A percentile compares a stretch with the other conserved stretches of the same genome.
Evolutionary conservation across 2,113 vertebrate species (phyloP).

Genomic region (Octodon degus): DNA sequence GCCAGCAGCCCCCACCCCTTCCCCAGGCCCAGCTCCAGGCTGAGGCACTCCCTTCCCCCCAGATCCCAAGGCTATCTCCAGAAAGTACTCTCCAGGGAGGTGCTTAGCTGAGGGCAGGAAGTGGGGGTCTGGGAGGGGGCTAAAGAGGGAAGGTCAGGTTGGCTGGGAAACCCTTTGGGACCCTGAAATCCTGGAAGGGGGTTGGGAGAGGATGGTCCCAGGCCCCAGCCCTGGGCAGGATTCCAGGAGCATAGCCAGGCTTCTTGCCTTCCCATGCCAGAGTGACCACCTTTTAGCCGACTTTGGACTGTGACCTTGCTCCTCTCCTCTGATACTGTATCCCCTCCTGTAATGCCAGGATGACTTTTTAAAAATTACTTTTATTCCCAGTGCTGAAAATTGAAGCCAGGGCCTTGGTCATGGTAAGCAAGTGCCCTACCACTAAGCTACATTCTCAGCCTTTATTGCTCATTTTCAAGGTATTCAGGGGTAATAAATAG

Average conservation of each 20-base stretch:
- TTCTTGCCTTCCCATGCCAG: too few species aligned
- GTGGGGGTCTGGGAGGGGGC: neutral
- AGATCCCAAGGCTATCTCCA: neutral
- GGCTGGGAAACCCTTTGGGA: slow-evolving; percentile 44
- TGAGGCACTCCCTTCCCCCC: neutral
- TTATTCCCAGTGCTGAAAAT: neutral
- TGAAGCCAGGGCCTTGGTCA: neutral
- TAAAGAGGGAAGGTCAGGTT: neutral
- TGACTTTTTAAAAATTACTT: neutral
- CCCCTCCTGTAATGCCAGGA: neutral
- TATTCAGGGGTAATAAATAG: neutral
- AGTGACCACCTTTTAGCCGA: neutral
- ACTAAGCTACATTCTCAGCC: neutral
- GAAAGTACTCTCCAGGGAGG: neutral
- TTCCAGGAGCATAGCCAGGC: neutral
- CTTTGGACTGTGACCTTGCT: neutral
- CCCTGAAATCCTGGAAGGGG: slow-evolving; percentile 69
- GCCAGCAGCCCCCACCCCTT: neutral
- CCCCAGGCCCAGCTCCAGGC: slow-evolving; percentile 71
- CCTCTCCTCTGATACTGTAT: neutral
- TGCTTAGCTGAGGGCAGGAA: slow-evolving; percentile 6
- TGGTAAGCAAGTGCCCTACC: neutral
- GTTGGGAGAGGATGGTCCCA: neutral
- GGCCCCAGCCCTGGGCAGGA: slow-evolving; percentile 64
- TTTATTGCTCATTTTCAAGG: neutral